Evolutionary conservation across 2,888 invertebrate species (phyloP), one percentile per base, ranked within the genome.

Genomic region (Vandiemenella viatica): DNA sequence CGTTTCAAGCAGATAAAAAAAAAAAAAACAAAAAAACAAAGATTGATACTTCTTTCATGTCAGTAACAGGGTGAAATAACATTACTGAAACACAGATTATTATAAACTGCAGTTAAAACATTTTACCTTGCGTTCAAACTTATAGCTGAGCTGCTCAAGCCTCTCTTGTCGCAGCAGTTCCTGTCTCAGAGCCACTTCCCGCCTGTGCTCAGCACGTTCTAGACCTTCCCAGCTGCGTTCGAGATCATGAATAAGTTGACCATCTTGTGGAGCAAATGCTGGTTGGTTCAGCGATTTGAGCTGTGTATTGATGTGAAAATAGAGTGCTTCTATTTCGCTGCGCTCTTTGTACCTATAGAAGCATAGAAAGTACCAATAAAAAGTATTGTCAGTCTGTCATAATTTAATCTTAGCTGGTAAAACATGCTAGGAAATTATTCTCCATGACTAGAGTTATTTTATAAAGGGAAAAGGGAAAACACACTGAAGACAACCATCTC

Each of bases 221-320:
- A 98, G 71, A 50, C 77, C 72, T 60, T 87, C 83, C 98, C 98
- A 98, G 22, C 90, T 88, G 50, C 87, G 76, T 69, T 98, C 95
- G 59, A 98, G 81, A 67, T 97, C 96, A 61, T 95, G 90, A 1
- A 97, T 83, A 60, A 90, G 73, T 65, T 89, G 85, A 0, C 96
- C 93, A 61, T 93, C 91, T 26, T 82, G 78, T 1, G 91, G 90
- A 5, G 75, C 76, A 67, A 88, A 92, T 15, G 83, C 76, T 15
- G 88, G 88, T 57, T 90, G 90, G 56, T 90, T 84, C 56, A 96
- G 69, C n/a, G 93, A 89, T 67, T 95, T 96, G 58, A 95, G 74
- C 66, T 90, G 83, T 0, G 95, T 93, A 67, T 97, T 97, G 59
- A 98, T 93, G 63, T 91, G 85, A 68, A 97, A 98, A 65, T 86